Evolutionary conservation across 2,113 vertebrate genomes (phyloP).

Genomic region (Eudyptes chrysolophus): DNA sequence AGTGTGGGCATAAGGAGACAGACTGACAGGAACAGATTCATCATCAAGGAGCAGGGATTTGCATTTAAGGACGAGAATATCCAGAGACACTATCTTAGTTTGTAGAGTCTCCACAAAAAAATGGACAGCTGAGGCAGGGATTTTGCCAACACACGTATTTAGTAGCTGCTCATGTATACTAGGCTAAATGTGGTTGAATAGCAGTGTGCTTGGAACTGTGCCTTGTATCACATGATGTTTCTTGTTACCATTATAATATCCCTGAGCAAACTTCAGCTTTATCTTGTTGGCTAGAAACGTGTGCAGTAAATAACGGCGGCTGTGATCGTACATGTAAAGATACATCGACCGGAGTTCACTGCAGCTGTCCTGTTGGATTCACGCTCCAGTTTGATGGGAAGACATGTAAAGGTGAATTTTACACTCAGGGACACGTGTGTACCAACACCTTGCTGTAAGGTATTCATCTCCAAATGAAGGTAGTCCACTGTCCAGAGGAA

Average conservation of each 20-base stretch:
- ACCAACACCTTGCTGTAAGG: neutral
- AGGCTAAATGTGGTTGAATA: neutral
- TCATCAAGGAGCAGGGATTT: neutral
- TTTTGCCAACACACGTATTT: neutral
- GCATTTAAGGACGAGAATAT: neutral
- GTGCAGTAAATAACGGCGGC: slow-evolving; percentile 94
- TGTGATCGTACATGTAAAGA: slow-evolving; percentile 98
- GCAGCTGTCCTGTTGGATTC: slow-evolving; percentile 94
- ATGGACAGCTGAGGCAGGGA: neutral
- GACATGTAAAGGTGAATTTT: slow-evolving; percentile 90
- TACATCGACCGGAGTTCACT: slow-evolving; percentile 95
- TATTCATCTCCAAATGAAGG: neutral
- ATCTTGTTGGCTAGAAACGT: slow-evolving; percentile 84
- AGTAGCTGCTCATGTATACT: neutral
- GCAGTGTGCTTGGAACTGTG: neutral
- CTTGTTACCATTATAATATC: neutral
- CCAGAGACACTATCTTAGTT: neutral
- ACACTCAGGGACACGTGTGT: accelerated
- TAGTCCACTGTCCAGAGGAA: neutral
- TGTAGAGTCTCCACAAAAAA: neutral
- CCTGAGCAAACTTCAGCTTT: neutral
- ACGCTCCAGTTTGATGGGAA: slow-evolving; percentile 93
- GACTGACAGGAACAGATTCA: neutral
- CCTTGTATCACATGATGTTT: neutral
- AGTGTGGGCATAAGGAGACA: neutral